Conservation (phyloP, 2,797 vertebrate species). For the Hirundo rustica region DNA sequence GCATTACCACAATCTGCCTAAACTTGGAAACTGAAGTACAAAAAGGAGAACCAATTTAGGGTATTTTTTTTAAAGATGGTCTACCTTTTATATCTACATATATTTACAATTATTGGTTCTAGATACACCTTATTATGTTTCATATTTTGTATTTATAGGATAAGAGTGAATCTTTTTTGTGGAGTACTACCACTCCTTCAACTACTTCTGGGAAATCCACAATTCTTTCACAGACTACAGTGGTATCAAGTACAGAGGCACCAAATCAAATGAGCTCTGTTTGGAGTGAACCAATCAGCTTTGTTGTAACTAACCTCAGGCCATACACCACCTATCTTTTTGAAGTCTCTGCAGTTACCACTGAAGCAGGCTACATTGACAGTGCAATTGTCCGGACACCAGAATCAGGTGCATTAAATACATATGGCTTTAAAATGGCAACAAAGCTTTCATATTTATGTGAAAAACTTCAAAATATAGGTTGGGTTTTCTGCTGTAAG, state of each 20-base stretch:
- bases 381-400: conserved; percentile 93
- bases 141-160: conserved; percentile 78
- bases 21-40: neutral
- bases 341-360: conserved; percentile 95
- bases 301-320: conserved; percentile 85
- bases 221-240: conserved; percentile 69
- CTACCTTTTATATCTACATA: neutral
- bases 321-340: conserved; percentile 94
- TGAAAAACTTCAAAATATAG: neutral
- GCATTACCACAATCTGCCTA: neutral
- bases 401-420: conserved; percentile 89
- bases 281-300: conserved; percentile 92
- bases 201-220: conserved; percentile 75
- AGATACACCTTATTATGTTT: neutral
- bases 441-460: neutral
- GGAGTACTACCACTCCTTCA: conserved; percentile 87
- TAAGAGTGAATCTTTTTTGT: conserved; percentile 90
- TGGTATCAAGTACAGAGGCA: conserved; percentile 71
- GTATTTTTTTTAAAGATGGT: neutral
- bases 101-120: neutral
- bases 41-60: neutral
- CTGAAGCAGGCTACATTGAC: conserved; percentile 91
- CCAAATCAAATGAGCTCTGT: conserved; percentile 81
- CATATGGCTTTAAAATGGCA: neutral
- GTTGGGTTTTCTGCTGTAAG: neutral